Evolutionary conservation across 2,888 invertebrate genomes (phyloP).

Genomic region (Pollenia amentaria): DNA sequence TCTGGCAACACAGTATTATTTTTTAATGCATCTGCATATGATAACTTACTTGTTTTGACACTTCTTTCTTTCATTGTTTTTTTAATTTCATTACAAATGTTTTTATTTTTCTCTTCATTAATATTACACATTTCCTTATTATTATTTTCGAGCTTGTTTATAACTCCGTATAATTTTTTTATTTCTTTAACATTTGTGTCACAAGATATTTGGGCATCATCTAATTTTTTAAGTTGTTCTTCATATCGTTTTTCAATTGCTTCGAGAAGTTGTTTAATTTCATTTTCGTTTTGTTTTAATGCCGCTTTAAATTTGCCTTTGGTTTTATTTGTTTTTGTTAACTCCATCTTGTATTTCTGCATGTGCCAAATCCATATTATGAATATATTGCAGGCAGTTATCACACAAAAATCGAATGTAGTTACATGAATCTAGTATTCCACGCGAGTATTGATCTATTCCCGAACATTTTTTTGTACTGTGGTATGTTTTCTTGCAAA

Average conservation of each 20-base stretch:
- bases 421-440: too few species aligned
- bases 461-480: too few species aligned
- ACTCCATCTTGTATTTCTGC: too few species aligned
- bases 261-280: conserved; percentile 12
- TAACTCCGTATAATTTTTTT: neutral
- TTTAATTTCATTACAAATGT: conserved; percentile 6
- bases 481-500: too few species aligned
- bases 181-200: neutral
- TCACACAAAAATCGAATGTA: too few species aligned
- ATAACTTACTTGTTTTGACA: neutral
- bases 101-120: conserved; percentile 4
- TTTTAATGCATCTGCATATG: neutral
- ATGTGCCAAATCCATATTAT: too few species aligned
- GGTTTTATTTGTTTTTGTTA: too few species aligned
- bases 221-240: neutral
- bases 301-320: conserved; percentile 6
- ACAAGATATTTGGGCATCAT: too few species aligned
- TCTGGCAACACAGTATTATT: too few species aligned
- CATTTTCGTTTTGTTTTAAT: conserved; percentile 10
- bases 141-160: conserved; percentile 3
- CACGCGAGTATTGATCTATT: too few species aligned
- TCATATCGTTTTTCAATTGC: conserved; percentile 2
- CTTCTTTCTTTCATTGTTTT: neutral
- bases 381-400: too few species aligned
- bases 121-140: conserved; percentile 11